A percentile compares a stretch with the other conserved stretches of the same genome.
Evolutionary conservation across 2,113 vertebrate species (phyloP).

Genomic region (Pituophis catenifer): DNA sequence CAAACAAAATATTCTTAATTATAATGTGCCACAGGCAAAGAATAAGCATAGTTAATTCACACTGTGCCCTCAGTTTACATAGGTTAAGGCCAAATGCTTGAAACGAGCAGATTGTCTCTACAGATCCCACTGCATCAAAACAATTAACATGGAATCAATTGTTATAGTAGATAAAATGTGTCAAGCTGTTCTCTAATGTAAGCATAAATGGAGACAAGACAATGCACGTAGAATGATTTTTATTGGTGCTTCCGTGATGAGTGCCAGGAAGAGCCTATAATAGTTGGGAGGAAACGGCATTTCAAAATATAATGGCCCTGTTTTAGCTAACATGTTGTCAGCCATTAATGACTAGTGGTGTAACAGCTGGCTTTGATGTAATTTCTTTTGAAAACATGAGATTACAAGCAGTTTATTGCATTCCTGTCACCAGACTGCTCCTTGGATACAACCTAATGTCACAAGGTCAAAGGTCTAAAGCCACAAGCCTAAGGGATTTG

Average conservation of each 20-base stretch:
- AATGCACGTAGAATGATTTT: constrained; percentile 24
- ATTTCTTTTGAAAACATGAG: constrained; percentile 73
- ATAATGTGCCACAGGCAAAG: background rate
- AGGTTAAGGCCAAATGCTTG: background rate
- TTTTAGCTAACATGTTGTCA: constrained; percentile 66
- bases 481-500: constrained; percentile 74
- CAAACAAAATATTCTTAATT: background rate
- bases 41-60: background rate
- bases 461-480: constrained; percentile 80
- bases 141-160: background rate
- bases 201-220: constrained; percentile 8
- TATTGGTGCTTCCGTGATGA: constrained; percentile 28
- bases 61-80: background rate
- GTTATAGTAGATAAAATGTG: constrained; percentile 33
- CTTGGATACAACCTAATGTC: constrained; percentile 70
- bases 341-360: constrained; percentile 57
- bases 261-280: constrained; percentile 5
- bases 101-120: background rate
- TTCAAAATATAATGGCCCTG: constrained; percentile 54
- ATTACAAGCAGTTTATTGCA: constrained; percentile 76
- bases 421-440: constrained; percentile 66
- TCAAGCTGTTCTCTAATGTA: background rate
- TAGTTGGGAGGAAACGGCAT: constrained; percentile 42
- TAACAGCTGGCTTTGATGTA: constrained; percentile 73
- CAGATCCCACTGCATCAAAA: background rate